Base-by-base conservation (phyloP, 2,113 vertebrate species). In the Brachyhypopomus occidentalis region DNA sequence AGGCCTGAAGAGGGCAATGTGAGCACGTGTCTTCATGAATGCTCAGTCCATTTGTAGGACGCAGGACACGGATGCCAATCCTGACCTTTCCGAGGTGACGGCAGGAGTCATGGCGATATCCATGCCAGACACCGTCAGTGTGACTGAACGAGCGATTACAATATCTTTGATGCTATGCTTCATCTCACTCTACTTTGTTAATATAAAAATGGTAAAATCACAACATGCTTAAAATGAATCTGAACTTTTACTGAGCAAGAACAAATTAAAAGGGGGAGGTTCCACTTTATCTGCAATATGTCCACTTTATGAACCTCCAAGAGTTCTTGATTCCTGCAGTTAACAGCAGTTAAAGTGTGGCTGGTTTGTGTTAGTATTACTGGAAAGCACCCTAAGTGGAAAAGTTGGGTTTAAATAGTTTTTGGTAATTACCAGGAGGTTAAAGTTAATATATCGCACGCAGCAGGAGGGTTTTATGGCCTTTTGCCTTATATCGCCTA, bases 381-480 rank as follows among this genome's bases (percentile, higher is more conserved):
- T 36, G 63, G 73, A 84, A 85, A 85, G 80, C 69, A 73, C 63
- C 58, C 56, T 84, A 89, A 87, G 83, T 87, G 87, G 83, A 86
- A 89, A 90, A 90, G 87, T 92, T 91, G 83, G 55, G 58, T 80
- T 86, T 82, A 89, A 89, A 88, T 87, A 83, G 86, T 89, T 90
- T 79, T 59, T 84, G 70, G 89, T 93, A 92, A 92, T 93, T 92
- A 92, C 90, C 84, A 84, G 82, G 86, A 89, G 88, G 84, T 89
- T 88, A 74, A 75, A 83, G 89, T 88, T 85, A 90, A 91, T 89
- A 88, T 87, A 88, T 84, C 88, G 82, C 75, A 88, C 86, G 80
- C 89, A 91, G 89, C 88, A 81, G 92, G 92, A 87, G 89, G 89
- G 79, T 88, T 87, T 87, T 90, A 93, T 92, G 80, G 91, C 86